Evolutionary conservation across 1,140 invertebrate species (phyloP), one percentile per base, ranked within the genome.

Genomic region (Pogonomyrmex californicus): DNA sequence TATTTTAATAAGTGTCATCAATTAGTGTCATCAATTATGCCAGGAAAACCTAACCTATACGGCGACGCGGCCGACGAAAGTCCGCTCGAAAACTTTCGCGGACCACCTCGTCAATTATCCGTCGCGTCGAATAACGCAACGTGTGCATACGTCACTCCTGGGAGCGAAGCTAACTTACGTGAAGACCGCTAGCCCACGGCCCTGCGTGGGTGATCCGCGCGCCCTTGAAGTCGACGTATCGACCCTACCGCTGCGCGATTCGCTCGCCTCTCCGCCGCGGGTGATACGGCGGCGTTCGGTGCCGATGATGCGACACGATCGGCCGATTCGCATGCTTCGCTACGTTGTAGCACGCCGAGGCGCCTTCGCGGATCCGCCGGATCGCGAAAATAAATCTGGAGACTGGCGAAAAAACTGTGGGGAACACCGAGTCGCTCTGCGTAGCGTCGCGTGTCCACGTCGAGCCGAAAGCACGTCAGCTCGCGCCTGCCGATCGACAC

Each of bases 171-270:
- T 51, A 14, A 73, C 75, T 78, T 78, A 78, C 75, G 41, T 2
- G 2, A 49, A 78, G 14, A 33, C 1, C 47, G 41, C 10, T 63
- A 30, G 41, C 17, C 41, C 38, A 12, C 58, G 41, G 7, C 4
- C 41, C 38, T 77, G 36, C 73, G 73, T 47, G 33, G 4, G 17
- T 17, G 70, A 73, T 38, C 7, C 49, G 33, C 49, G 33, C 17
- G 49, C 33, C 49, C 70, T 73, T 73, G 49, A 56, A 56, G 51
- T 38, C 70, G 12, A 12, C 17, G 70, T 73, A 73, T 73, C 70
- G 70, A 73, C 49, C 49, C 49, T 73, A 14, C 4, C 14, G 9
- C 49, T 49, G 23, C 1, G 38, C 14, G 14, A 10, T n/a, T 77
- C 41, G 4, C 30, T 47, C 41, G 58, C 60, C 30, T 33, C 6